These are phyloP conservation scores for Venturia canescens DNA, from an alignment of 1,140 invertebrate species.

Conservation along the genomic window DNA sequence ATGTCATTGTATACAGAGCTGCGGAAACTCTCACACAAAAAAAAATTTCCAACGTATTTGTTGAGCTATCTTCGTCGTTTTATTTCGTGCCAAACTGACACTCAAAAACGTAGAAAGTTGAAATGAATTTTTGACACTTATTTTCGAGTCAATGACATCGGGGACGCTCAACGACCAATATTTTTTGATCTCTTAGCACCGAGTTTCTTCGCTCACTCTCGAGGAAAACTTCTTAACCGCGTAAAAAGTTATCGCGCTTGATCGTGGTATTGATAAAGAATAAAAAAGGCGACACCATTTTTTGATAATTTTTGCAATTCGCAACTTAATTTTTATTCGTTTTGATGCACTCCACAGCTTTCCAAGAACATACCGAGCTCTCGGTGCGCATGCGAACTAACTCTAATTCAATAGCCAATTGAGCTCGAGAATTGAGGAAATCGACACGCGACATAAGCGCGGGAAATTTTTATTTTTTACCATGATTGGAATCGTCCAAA, in stretches of 20 bases:
- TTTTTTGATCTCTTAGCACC: neutral
- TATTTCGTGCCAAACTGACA: neutral
- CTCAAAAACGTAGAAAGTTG: neutral
- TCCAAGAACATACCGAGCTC: neutral
- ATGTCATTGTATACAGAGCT: neutral
- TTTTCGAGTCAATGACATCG: neutral
- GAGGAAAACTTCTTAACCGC: too few relatives aligned
- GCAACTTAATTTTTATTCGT: neutral
- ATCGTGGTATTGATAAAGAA: too few relatives aligned
- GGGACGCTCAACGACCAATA: neutral
- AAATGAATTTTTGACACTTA: neutral
- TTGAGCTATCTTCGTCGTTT: neutral
- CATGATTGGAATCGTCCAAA: too few relatives aligned
- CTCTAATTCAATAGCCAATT: neutral
- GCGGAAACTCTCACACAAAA: too few relatives aligned
- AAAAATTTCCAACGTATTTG: neutral
- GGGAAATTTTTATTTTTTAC: too few relatives aligned
- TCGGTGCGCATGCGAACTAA: neutral
- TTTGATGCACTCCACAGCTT: neutral
- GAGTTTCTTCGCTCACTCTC: neutral
- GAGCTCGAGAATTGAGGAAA: neutral
- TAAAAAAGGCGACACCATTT: neutral
- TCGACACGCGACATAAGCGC: neutral
- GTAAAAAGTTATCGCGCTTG: too few relatives aligned
- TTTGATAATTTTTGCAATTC: neutral